Percentiles rank a stretch among this genome's conserved stretches.
Evolutionary conservation across 2,888 invertebrate genomes (phyloP).

Genomic region (Drosophila paracracens): DNA sequence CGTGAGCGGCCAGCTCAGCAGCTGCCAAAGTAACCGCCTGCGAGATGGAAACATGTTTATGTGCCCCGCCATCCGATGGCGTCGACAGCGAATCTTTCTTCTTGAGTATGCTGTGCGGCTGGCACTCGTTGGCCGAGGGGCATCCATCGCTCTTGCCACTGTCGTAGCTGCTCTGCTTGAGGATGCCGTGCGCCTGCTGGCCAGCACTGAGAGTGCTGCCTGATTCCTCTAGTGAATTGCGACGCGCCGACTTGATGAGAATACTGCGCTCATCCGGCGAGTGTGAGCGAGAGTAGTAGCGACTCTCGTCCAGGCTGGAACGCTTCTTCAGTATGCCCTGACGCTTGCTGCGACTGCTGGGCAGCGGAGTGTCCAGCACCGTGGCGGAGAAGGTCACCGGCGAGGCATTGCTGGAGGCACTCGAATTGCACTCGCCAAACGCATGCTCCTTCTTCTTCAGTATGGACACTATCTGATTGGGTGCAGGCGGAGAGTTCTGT

Average conservation of each 20-base stretch:
- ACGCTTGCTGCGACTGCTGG: conserved; percentile 85
- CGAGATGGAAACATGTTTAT: conserved; percentile 85
- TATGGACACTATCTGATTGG: conserved; percentile 87
- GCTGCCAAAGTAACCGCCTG: conserved; percentile 85
- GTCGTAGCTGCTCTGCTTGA: conserved; percentile 92
- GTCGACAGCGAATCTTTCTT: conserved; percentile 85
- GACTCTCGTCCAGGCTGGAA: conserved; percentile 91
- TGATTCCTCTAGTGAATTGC: conserved; percentile 84
- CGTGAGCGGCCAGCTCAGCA: conserved; percentile 84
- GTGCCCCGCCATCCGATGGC: conserved; percentile 83
- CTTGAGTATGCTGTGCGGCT: conserved; percentile 91
- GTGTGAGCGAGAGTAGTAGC: conserved; percentile 85
- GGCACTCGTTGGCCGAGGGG: conserved; percentile 86
- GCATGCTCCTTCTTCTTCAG: conserved; percentile 88
- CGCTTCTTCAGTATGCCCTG: conserved; percentile 94
- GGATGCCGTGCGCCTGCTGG: conserved; percentile 88
- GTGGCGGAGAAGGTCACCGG: conserved; percentile 93
- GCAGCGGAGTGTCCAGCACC: conserved; percentile 88
- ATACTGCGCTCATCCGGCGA: conserved; percentile 85
- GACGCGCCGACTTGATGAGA: conserved; percentile 83
- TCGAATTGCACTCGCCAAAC: conserved; percentile 83
- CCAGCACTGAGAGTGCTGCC: conserved; percentile 54
- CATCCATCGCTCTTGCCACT: conserved; percentile 87
- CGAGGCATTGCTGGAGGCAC: conserved; percentile 87
- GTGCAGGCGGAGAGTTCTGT: conserved; percentile 82